phyloP scores from a whole-genome alignment of 2,888 invertebrate genomes.

The Azorinus chamasolen region DNA sequence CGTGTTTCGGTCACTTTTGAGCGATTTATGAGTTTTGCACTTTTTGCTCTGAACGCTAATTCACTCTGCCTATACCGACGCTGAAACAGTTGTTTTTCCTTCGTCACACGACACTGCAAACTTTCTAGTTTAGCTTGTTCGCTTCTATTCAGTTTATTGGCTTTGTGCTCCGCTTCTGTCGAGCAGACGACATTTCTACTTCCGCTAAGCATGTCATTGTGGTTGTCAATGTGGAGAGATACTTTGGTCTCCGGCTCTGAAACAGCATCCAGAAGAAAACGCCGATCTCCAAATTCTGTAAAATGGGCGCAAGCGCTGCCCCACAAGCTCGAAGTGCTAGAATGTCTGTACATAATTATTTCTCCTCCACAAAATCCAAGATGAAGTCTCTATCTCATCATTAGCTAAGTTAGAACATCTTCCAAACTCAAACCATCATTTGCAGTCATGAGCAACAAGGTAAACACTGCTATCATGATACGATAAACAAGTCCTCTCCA shows the following conservation, averaged over 20 bases:
- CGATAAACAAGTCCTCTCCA: no score
- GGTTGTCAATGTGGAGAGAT: constrained; percentile 6
- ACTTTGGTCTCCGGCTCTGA: not conserved
- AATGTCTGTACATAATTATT: not conserved
- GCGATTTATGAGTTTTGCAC: constrained; percentile 37
- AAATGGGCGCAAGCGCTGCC: constrained; percentile 27
- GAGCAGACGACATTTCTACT: constrained; percentile 50
- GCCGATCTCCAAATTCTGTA: constrained; percentile 12
- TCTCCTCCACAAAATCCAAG: no score
- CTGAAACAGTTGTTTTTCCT: constrained; percentile 37
- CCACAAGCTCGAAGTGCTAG: constrained; percentile 37
- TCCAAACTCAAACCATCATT: no score
- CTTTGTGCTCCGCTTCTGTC: constrained; percentile 53
- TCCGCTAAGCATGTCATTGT: constrained; percentile 21
- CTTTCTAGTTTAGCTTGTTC: constrained; percentile 53
- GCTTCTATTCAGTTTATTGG: constrained; percentile 56
- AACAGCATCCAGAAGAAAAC: no score
- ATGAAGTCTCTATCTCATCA: no score
- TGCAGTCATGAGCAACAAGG: no score
- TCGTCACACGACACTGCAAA: constrained; percentile 34
- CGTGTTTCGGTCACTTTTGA: constrained; percentile 25
- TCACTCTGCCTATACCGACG: constrained; percentile 42
- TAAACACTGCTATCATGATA: no score
- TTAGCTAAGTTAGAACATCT: no score
- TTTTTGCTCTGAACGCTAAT: constrained; percentile 33